Percentiles rank a stretch among this genome's conserved stretches.
Conservation (phyloP, 2,888 invertebrate species). For the Cybosia mesomella region DNA sequence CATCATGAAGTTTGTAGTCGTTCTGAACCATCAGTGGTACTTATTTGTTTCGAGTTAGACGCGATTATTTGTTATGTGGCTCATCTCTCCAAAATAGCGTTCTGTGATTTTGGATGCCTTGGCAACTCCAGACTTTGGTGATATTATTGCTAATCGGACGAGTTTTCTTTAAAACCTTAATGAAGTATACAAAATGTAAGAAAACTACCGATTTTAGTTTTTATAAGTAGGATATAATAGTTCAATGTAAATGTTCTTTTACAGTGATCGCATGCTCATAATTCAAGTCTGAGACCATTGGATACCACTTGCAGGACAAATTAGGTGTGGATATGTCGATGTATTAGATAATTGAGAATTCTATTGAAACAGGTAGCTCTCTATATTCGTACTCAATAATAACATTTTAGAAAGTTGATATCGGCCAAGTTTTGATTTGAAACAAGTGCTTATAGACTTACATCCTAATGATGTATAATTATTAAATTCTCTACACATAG, state of each 20-base stretch:
- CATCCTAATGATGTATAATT: no score
- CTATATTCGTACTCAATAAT: not conserved
- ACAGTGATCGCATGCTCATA: not conserved
- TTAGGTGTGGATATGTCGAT: no score
- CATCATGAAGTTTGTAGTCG: constrained; percentile 29
- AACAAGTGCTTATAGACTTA: not conserved
- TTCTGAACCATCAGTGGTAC: constrained; percentile 43
- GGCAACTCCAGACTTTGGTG: constrained; percentile 70
- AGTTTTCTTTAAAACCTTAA: constrained; percentile 58
- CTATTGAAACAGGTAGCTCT: not conserved
- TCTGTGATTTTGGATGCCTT: constrained; percentile 80
- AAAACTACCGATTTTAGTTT: constrained; percentile 57
- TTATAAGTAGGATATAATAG: constrained; percentile 36
- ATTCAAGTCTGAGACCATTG: constrained; percentile 14
- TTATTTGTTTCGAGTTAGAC: constrained; percentile 51
- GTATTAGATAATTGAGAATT: not conserved
- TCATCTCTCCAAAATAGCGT: constrained; percentile 67
- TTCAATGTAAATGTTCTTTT: not conserved
- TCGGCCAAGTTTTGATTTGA: not conserved
- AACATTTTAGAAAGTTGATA: not conserved
- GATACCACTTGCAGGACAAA: not conserved
- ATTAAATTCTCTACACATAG: no score
- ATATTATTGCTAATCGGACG: constrained; percentile 65
- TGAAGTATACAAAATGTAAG: constrained; percentile 48
- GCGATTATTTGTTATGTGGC: constrained; percentile 33